Conservation (phyloP, 2,888 invertebrate genomes). For the Heliconius ethilla region DNA sequence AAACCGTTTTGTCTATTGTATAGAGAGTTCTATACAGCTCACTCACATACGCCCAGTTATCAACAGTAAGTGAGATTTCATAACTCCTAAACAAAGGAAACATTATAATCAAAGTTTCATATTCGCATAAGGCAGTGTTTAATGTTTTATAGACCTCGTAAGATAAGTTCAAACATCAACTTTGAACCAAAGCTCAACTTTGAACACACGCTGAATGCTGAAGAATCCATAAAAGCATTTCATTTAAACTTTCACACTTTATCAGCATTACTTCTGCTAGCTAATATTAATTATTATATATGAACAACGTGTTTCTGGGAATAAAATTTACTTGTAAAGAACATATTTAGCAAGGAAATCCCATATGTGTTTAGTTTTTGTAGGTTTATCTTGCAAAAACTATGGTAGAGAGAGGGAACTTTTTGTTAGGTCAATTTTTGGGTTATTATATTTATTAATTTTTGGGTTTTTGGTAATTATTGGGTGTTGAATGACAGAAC, state of each 20-base stretch:
- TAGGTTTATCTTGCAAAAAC: no score
- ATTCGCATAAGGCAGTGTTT: neutral
- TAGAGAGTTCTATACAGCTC: neutral
- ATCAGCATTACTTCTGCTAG: neutral
- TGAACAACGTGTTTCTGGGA: neutral
- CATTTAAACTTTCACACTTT: conserved; percentile 1
- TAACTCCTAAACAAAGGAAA: conserved; percentile 12
- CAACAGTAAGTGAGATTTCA: conserved; percentile 4
- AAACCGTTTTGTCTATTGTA: no score
- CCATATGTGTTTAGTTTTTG: neutral
- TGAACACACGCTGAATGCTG: conserved; percentile 3
- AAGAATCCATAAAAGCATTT: conserved; percentile 24
- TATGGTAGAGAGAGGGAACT: no score
- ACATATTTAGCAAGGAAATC: neutral
- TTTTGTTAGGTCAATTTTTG: no score
- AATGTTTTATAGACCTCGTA: conserved; percentile 13
- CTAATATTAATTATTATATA: conserved; percentile 4
- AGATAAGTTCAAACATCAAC: conserved; percentile 18
- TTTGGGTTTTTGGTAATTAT: no score
- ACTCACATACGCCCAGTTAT: neutral
- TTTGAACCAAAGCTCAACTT: conserved; percentile 8
- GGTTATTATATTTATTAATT: no score
- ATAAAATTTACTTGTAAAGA: neutral
- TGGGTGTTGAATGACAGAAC: no score
- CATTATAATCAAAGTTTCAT: conserved; percentile 8